Percentiles rank a stretch among this genome's conserved stretches.
Conservation (phyloP, 2,797 vertebrate genomes). For the Rallus crepitans region DNA sequence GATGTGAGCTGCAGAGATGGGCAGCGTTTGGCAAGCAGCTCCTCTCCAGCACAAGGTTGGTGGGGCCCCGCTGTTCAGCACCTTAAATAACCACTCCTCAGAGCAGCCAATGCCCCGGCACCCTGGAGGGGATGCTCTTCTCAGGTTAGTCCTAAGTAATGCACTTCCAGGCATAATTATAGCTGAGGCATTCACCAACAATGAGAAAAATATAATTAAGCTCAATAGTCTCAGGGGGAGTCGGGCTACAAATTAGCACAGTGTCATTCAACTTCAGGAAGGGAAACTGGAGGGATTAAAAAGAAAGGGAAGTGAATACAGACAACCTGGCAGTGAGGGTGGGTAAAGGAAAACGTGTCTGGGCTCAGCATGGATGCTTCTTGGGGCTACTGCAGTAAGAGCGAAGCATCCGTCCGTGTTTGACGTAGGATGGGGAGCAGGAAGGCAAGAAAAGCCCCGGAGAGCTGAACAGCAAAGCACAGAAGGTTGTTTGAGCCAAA, state of each 20-base stretch:
- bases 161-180: conserved; percentile 41
- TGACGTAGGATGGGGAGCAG: not conserved
- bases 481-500: not conserved
- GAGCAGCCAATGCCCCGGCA: not conserved
- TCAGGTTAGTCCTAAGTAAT: conserved; percentile 59
- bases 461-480: not conserved
- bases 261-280: not conserved
- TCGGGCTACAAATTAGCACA: not conserved
- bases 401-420: accelerated
- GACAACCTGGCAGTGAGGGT: not conserved
- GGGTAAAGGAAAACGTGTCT: not conserved
- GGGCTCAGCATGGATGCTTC: not conserved
- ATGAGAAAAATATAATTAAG: conserved; percentile 64
- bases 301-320: not conserved
- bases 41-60: not conserved
- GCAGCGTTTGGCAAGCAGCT: not conserved
- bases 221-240: conserved; percentile 28
- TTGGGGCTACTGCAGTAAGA: not conserved
- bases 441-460: not conserved
- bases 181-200: not conserved
- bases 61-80: not conserved
- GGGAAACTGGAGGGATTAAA: not conserved
- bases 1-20: not conserved
- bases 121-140: not conserved
- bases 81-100: not conserved